Conservation (phyloP, 2,888 invertebrate genomes). For the Alentia gelatinosa region DNA sequence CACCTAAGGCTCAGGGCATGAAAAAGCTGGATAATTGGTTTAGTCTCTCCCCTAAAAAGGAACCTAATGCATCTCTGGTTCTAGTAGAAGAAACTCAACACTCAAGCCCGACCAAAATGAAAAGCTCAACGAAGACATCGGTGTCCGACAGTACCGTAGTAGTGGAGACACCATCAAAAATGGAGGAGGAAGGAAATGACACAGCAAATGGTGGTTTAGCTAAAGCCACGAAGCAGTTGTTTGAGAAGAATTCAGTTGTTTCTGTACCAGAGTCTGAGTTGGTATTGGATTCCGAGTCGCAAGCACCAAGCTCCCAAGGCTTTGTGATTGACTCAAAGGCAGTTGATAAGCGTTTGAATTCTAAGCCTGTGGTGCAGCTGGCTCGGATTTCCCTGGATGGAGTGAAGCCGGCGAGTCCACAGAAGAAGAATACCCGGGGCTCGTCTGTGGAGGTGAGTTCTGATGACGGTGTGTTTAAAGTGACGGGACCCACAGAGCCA, state of each 20-base stretch:
- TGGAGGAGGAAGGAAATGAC: neutral
- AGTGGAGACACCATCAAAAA: neutral
- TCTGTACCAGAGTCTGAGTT: neutral
- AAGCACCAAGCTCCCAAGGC: neutral
- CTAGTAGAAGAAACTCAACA: conserved; percentile 22
- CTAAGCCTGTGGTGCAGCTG: conserved; percentile 46
- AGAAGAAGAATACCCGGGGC: neutral
- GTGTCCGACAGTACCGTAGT: neutral
- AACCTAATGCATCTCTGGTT: neutral
- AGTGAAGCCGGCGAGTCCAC: neutral
- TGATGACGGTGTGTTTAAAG: neutral
- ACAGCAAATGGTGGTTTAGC: neutral
- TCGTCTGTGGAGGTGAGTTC: neutral
- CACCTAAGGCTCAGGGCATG: conserved; percentile 7
- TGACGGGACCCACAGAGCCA: neutral
- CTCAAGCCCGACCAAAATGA: neutral
- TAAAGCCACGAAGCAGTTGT: conserved; percentile 12
- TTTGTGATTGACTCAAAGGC: neutral
- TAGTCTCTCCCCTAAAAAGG: neutral
- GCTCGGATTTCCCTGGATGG: neutral
- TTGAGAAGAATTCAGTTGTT: neutral
- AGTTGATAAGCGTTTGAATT: neutral
- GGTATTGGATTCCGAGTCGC: neutral
- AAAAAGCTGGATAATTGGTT: conserved; percentile 37
- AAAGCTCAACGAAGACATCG: neutral